Evolutionary conservation across 2,888 invertebrate genomes (phyloP).

Genomic region (Thyatira batis): DNA sequence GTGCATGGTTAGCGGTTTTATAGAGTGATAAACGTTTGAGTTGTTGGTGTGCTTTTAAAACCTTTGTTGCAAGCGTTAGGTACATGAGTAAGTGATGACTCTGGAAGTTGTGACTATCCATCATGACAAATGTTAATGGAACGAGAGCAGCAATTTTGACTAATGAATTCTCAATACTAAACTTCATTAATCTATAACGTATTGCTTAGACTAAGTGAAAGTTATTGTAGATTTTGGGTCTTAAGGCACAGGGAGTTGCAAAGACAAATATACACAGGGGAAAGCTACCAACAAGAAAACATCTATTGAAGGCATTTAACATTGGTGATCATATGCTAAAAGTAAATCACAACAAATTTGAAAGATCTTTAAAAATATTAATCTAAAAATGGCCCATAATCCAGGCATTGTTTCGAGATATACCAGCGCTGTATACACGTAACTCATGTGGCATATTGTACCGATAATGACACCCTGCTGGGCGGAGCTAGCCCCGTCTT

Average conservation of each 20-base stretch:
- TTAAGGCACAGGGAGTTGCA: too few relatives aligned
- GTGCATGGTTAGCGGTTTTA: not conserved
- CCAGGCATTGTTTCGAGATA: not conserved
- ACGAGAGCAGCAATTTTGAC: not conserved
- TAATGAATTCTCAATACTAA: not conserved
- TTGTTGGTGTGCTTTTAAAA: not conserved
- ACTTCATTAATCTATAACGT: too few relatives aligned
- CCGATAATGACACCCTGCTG: slow-evolving; percentile 32
- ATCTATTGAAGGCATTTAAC: too few relatives aligned
- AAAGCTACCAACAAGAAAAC: too few relatives aligned
- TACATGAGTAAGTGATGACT: not conserved
- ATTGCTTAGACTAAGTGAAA: too few relatives aligned
- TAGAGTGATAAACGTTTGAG: not conserved
- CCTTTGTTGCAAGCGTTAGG: not conserved
- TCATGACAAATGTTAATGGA: not conserved
- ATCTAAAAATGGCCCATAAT: not conserved
- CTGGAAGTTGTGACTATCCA: not conserved
- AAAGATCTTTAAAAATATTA: too few relatives aligned
- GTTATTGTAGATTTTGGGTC: too few relatives aligned
- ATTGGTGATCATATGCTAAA: too few relatives aligned
- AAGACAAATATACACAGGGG: too few relatives aligned
- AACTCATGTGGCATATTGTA: slow-evolving; percentile 1
- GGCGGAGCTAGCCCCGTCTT: slow-evolving; percentile 25
- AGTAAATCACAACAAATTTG: not conserved
- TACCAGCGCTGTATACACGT: not conserved